These are phyloP conservation scores for Griposia aprilina DNA, from an alignment of 2,888 invertebrate genomes.

Conservation along the genomic window DNA sequence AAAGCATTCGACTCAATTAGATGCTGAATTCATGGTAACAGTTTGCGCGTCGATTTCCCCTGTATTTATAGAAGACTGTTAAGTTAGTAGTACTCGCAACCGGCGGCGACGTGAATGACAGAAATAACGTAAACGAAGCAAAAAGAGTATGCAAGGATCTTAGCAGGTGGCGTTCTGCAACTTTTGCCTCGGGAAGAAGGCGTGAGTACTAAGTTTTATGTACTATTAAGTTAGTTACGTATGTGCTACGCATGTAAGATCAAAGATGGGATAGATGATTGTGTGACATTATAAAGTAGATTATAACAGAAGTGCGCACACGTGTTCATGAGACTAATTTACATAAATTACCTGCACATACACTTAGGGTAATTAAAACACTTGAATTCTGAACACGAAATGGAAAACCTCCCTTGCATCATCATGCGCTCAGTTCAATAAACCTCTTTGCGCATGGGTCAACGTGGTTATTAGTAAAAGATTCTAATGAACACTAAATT, in stretches of 20 bases:
- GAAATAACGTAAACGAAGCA: too few relatives aligned
- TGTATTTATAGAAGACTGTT: too few relatives aligned
- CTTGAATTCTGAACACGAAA: constrained; percentile 9
- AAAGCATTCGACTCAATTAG: neutral
- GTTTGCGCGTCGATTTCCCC: too few relatives aligned
- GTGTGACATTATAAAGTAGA: constrained; percentile 5
- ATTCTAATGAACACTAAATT: neutral
- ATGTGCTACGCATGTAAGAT: neutral
- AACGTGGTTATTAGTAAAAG: neutral
- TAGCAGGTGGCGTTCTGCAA: too few relatives aligned
- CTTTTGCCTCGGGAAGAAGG: too few relatives aligned
- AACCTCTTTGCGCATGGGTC: neutral
- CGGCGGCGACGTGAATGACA: too few relatives aligned
- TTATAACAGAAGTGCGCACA: neutral
- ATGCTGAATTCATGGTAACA: too few relatives aligned
- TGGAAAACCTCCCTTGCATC: constrained; percentile 7
- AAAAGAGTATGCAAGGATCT: too few relatives aligned
- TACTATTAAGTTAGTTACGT: neutral
- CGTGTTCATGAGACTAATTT: constrained; percentile 2
- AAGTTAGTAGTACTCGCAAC: too few relatives aligned
- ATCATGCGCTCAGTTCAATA: neutral
- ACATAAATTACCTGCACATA: constrained; percentile 4
- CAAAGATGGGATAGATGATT: neutral
- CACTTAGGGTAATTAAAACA: constrained; percentile 1
- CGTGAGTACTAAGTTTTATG: too few relatives aligned